Evolutionary conservation across 2,888 invertebrate genomes (phyloP).

Genomic region (Dendrolimus pini): DNA sequence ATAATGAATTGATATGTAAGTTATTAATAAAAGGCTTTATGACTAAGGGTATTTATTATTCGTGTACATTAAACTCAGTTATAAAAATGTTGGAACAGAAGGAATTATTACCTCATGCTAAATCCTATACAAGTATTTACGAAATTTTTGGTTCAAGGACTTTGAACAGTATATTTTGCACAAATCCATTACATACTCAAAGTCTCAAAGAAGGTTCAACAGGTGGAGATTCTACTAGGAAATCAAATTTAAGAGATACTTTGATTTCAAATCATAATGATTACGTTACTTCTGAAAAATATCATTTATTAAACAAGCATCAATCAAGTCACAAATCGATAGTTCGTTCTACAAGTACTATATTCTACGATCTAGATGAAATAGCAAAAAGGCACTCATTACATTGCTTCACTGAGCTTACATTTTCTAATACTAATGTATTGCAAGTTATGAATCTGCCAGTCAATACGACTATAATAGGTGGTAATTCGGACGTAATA

Average conservation of each 20-base stretch:
- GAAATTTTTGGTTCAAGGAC: constrained; percentile 34
- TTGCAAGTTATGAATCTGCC: constrained; percentile 24
- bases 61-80: background rate
- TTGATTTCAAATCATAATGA: constrained; percentile 13
- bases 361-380: constrained; percentile 59
- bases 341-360: constrained; percentile 45
- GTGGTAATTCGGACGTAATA: constrained; percentile 31
- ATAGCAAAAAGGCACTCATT: constrained; percentile 53
- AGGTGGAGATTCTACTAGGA: constrained; percentile 15
- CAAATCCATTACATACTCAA: constrained; percentile 11
- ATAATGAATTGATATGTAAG: background rate
- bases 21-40: background rate
- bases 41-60: background rate
- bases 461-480: constrained; percentile 23
- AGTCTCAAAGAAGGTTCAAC: constrained; percentile 11
- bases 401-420: constrained; percentile 34
- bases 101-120: constrained; percentile 20
- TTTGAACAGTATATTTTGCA: constrained; percentile 20
- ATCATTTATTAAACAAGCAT: constrained; percentile 33
- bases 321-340: constrained; percentile 27
- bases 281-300: constrained; percentile 44
- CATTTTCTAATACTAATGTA: constrained; percentile 29
- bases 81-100: constrained; percentile 12
- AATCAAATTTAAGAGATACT: constrained; percentile 11
- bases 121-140: constrained; percentile 41